Percentiles rank a stretch among this genome's conserved stretches.
phyloP scores from a whole-genome alignment of 2,888 invertebrate species.

The Melieria crassipennis region DNA sequence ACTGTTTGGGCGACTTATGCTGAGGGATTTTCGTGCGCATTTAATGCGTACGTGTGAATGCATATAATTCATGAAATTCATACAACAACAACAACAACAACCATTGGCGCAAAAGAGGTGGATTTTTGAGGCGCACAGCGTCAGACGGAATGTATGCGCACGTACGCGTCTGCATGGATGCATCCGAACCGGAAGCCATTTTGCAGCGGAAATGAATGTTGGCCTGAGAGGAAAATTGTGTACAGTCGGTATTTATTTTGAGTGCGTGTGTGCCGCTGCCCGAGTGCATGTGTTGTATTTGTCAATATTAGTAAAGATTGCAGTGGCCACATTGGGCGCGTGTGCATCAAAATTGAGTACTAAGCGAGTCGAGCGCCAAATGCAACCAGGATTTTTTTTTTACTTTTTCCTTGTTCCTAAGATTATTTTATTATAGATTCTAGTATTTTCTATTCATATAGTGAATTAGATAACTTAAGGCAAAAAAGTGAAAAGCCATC shows the following conservation, averaged over 20 bases:
- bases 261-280: background rate
- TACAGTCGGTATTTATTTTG: background rate
- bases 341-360: too few relatives aligned
- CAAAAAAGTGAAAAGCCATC: too few relatives aligned
- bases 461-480: too few relatives aligned
- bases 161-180: conserved; percentile 9
- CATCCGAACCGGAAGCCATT: conserved; percentile 29
- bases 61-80: conserved; percentile 42
- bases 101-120: background rate
- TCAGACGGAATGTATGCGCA: background rate
- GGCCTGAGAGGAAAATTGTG: conserved; percentile 24
- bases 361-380: too few relatives aligned
- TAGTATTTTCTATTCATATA: too few relatives aligned
- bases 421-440: too few relatives aligned
- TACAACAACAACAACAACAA: conserved; percentile 21
- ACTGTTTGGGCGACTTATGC: conserved; percentile 25
- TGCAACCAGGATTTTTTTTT: too few relatives aligned
- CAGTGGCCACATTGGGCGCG: too few relatives aligned
- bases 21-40: conserved; percentile 33
- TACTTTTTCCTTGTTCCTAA: too few relatives aligned
- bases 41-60: conserved; percentile 41
- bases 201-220: conserved; percentile 35
- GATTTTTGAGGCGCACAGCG: background rate
- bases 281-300: too few relatives aligned
- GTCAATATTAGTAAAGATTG: too few relatives aligned